Base-by-base conservation (phyloP, 1,140 invertebrate genomes). In the Zaprionus gabonicus region DNA sequence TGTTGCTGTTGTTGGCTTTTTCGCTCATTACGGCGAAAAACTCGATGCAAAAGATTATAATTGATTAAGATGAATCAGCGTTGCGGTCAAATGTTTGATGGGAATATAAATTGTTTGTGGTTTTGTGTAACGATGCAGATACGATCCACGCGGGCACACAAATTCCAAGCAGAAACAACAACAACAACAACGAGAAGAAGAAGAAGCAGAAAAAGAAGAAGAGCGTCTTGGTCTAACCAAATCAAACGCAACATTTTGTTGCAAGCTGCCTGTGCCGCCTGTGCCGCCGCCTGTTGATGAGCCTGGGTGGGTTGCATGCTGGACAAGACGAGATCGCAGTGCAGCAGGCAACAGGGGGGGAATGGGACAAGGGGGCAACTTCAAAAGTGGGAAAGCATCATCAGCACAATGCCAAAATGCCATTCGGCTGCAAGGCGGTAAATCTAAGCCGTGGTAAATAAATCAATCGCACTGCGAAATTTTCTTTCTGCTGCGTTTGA, bases 101-200 rank as follows among this genome's bases (percentile, higher is more conserved):
- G 86, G 86, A 91, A 91, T 91, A 91, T 91, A 91, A 91, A 91
- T 91, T 91, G 87, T 91, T 91, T 91, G 86, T 91, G 86, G 86
- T 91, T 91, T 91, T 91, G 85, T 90, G 85, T 90, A 90, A 85
- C 81, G 85, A 85, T 85, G 85, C 80, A 79, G 57, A 66, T 74
- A 59, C 13, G 46, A 51, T 51, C 25, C 44, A 44, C 23, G 60
- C 59, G 74, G 70, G 78, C 68, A 74, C 71, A 65, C 62, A 74
- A 55, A 64, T 64, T 57, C 55, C 62, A 72, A 66, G 36, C 62
- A 59, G 44, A 41, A 60, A 60, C 65, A 67, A 34, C 28, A 71
- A 41, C 25, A 23, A 1, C 49, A 7, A 31, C n/a, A 46, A 64
- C 49, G 3, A 23, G 23, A 23, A 2, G 2, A 27, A 23, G 23